Evolutionary conservation across 2,113 vertebrate species (phyloP).

Genomic region (Naja naja): DNA sequence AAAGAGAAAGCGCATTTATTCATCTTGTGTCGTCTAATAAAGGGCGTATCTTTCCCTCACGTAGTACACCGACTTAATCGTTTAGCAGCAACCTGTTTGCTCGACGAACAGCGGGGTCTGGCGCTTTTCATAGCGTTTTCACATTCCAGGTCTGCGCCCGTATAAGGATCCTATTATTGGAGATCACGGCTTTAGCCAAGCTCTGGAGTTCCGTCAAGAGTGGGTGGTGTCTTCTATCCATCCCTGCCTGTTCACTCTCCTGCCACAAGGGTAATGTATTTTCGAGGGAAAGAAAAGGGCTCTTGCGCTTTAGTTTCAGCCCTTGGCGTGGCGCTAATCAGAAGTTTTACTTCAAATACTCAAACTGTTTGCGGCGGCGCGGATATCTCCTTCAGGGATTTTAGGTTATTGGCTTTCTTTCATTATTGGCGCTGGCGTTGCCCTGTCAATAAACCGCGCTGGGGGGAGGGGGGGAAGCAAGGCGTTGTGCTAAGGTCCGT

Average conservation of each 20-base stretch:
- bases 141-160: not conserved
- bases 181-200: conserved; percentile 4
- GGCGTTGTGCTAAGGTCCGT: not conserved
- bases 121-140: not conserved
- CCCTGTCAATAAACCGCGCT: not conserved
- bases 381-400: no score
- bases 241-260: not conserved
- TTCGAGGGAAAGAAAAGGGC: not conserved
- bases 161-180: conserved; percentile 4
- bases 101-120: not conserved
- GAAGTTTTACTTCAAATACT: not conserved
- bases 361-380: not conserved
- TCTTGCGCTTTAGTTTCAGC: not conserved
- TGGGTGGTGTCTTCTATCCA: not conserved
- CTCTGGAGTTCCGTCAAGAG: not conserved
- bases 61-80: not conserved
- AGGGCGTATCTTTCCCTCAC: not conserved
- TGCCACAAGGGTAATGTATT: not conserved
- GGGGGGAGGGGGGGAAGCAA: accelerated
- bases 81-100: not conserved
- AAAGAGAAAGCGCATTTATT: not conserved
- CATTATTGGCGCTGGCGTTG: not conserved
- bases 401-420: not conserved
- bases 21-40: not conserved
- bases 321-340: not conserved